phyloP scores from a whole-genome alignment of 2,797 vertebrate genomes.

The Halcyon chelicuti region DNA sequence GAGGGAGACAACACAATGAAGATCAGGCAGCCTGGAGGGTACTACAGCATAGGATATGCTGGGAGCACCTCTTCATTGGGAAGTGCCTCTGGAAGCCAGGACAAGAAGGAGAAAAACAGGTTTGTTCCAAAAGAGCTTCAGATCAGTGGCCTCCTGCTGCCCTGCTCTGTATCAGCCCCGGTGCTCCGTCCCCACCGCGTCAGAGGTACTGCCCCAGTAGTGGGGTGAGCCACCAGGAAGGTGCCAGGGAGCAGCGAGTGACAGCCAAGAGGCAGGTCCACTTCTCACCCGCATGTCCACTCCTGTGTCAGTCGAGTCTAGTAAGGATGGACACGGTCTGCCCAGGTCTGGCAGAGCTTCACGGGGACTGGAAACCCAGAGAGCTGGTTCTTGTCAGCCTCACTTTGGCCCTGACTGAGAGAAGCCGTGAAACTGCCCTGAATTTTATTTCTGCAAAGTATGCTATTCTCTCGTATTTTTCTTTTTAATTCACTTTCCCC shows the following conservation, averaged over 20 bases:
- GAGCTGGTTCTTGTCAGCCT: background rate
- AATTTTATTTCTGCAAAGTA: no score
- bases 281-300: no score
- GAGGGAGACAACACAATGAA: background rate
- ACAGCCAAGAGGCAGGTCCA: no score
- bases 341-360: background rate
- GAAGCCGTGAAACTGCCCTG: background rate
- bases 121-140: background rate
- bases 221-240: background rate
- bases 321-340: background rate
- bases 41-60: background rate
- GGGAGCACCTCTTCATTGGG: background rate
- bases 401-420: background rate
- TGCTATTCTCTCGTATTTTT: no score
- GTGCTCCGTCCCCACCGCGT: background rate
- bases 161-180: background rate
- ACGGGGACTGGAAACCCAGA: background rate
- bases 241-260: background rate
- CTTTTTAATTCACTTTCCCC: no score
- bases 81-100: background rate
- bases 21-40: constrained; percentile 71
- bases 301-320: no score
- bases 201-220: background rate
- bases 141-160: background rate
- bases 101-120: background rate